Evolutionary conservation across 2,888 invertebrate species (phyloP).

Genomic region (Habroteleia sp.): DNA sequence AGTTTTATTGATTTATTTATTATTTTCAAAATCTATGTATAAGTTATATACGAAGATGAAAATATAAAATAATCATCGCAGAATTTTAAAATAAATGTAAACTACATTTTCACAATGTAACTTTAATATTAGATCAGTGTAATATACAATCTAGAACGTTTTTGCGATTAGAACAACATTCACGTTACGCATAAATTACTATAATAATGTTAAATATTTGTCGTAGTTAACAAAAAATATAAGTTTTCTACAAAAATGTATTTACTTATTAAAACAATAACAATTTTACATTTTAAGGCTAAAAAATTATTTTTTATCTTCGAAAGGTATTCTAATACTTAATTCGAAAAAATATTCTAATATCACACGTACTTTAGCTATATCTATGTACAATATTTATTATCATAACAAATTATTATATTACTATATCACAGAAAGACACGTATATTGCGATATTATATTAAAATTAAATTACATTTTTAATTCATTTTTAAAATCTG

Average conservation of each 20-base stretch:
- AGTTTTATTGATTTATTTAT: no score
- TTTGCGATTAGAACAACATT: conserved; percentile 23
- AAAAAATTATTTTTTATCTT: conserved; percentile 8
- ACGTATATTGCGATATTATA: no score
- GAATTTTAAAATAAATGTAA: not conserved
- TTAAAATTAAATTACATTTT: no score
- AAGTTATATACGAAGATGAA: no score
- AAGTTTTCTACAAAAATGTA: conserved; percentile 21
- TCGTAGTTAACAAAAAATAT: conserved; percentile 22
- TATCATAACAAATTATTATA: conserved; percentile 6
- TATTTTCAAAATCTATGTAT: no score
- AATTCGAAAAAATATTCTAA: conserved; percentile 23
- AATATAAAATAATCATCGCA: no score
- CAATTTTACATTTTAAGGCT: conserved; percentile 5
- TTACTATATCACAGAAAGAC: conserved; percentile 19
- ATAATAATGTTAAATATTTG: no score
- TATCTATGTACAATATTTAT: conserved; percentile 24
- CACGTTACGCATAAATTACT: conserved; percentile 17
- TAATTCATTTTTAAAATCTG: no score
- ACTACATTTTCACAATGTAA: conserved; percentile 16
- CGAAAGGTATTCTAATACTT: conserved; percentile 16
- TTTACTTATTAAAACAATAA: no score
- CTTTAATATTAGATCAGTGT: conserved; percentile 23
- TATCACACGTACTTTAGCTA: conserved; percentile 30
- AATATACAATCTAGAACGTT: conserved; percentile 27